Evolutionary conservation across 1,140 invertebrate species (phyloP), one percentile per base, ranked within the genome.

Genomic region (Temnothorax curvispinosus): DNA sequence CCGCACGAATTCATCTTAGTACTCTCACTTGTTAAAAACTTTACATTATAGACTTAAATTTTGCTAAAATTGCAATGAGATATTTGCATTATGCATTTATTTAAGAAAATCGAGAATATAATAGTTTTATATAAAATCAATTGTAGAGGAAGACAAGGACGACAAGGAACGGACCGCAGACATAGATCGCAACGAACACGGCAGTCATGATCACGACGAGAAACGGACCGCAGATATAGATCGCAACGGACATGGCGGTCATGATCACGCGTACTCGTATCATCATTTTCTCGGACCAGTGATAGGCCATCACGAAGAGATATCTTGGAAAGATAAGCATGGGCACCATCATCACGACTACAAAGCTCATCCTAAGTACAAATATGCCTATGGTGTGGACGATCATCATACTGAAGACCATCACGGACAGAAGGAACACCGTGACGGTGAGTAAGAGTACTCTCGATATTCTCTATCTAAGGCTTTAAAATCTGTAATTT

Each of bases 341-440:
- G 88, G 91, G 0, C 87, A 93, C 8, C 69, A 88, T 52, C 54
- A 92, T 35, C 90, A 93, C 47, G 90, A 93, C 32, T 93, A 81
- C 60, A 86, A 92, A 4, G 94, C 94, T 21, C 92, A 95, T 91
- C 93, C 93, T 1, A 89, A 93, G 21, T 94, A 94, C 81, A 88
- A 92, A 15, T 94, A 89, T 71, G 64, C 87, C 0, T 94, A 94
- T 67, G 94, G 92, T 3, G 91, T 94, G 8, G 89, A 93, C 7
- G 93, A 95, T 72, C 91, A 93, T 81, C 93, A 94, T 75, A 94
- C 93, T 18, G 93, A 93, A 9, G 93, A 95, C 60, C 72, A 89
- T 56, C 93, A 95, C n/a, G 92, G 90, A 9, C 93, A 94, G 32
- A 90, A 91, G 27, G 93, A 95, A 69, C 87, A 94, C 58, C 91